phyloP scores from a whole-genome alignment of 2,797 vertebrate genomes.

The Cuniculus paca region DNA sequence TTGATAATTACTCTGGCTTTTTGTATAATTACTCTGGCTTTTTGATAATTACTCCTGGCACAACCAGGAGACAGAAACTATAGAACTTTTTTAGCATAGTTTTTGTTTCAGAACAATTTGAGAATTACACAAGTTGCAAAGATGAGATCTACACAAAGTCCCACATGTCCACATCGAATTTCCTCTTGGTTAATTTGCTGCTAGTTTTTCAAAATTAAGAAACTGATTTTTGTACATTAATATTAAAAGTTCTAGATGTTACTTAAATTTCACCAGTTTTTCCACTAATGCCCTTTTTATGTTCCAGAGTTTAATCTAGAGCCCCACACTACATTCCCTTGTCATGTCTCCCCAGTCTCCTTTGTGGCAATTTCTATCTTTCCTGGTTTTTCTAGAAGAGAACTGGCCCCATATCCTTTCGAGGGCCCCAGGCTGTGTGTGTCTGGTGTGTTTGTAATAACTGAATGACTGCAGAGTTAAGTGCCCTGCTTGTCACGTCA shows the following conservation, averaged over 20 bases:
- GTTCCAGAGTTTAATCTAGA: not conserved
- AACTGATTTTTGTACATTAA: not conserved
- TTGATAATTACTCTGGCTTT: not conserved
- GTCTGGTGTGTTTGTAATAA: not conserved
- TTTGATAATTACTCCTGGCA: not conserved
- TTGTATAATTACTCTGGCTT: not conserved
- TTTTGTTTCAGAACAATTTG: constrained; percentile 52
- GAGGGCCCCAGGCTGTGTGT: not conserved
- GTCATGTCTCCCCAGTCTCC: not conserved
- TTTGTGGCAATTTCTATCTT: not conserved
- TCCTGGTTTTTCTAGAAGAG: not conserved
- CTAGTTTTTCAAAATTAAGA: not conserved
- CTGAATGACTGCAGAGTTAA: not conserved
- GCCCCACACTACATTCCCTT: not conserved
- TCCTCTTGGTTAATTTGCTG: not conserved
- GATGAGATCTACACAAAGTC: not conserved
- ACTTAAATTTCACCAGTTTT: not conserved
- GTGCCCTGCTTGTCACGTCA: not conserved
- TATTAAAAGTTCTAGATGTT: not conserved
- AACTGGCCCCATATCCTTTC: not conserved
- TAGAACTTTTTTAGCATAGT: not conserved
- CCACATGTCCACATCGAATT: not conserved
- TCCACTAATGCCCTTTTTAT: not conserved
- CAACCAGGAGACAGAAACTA: constrained; percentile 19
- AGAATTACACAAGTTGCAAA: constrained; percentile 1